Conservation (phyloP, 2,113 vertebrate species). For the Cryptomyrus ogoouensis region DNA sequence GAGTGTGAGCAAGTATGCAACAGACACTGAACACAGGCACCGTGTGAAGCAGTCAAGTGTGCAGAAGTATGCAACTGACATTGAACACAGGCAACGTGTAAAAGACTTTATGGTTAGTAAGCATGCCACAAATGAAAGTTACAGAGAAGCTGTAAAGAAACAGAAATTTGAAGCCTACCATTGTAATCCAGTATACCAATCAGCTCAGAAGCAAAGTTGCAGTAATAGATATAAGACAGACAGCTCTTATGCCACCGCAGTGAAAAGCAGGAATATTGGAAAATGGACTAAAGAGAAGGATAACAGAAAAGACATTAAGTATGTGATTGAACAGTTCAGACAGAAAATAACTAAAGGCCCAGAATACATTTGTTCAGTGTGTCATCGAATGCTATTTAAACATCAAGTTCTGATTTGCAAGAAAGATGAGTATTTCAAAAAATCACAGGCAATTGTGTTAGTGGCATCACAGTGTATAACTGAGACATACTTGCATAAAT, state of each 20-base stretch:
- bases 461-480: conserved; percentile 16
- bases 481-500: conserved; percentile 15
- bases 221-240: background rate
- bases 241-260: background rate
- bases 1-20: background rate
- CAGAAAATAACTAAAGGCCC: background rate
- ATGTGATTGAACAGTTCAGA: background rate
- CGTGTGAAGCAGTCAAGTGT: background rate
- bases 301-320: background rate
- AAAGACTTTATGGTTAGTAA: background rate
- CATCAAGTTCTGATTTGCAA: background rate
- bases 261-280: background rate
- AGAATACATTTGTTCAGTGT: conserved; percentile 16
- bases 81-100: background rate
- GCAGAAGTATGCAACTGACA: background rate
- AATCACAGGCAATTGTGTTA: background rate
- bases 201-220: too few relatives aligned
- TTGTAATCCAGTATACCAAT: too few relatives aligned
- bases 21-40: background rate
- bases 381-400: conserved; percentile 10
- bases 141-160: too few relatives aligned
- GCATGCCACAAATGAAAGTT: too few relatives aligned
- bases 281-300: background rate
- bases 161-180: too few relatives aligned
- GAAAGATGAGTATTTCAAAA: background rate